Conservation (phyloP, 1,140 invertebrate genomes). For the Polypedilum vanderplanki region DNA sequence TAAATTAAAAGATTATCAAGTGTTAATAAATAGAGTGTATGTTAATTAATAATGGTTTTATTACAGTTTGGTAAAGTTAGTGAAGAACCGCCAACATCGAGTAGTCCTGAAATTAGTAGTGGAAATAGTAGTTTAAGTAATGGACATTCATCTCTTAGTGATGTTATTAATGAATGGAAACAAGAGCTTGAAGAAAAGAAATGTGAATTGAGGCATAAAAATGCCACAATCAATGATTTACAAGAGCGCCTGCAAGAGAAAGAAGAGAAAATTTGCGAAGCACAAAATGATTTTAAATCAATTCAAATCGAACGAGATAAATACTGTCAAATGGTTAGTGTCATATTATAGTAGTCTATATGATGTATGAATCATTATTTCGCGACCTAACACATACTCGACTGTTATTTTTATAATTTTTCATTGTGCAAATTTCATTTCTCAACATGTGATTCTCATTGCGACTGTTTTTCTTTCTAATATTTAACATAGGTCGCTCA, state of each 20-base stretch:
- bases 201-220: not conserved
- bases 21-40: too few species aligned
- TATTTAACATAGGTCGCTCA: not conserved
- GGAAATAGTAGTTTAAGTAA: not conserved
- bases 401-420: not conserved
- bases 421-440: not conserved
- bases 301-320: conserved; percentile 12
- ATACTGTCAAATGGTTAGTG: conserved; percentile 24
- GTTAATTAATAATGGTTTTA: not conserved
- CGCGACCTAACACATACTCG: not conserved
- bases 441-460: too few species aligned
- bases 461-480: not conserved
- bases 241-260: not conserved
- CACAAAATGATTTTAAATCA: not conserved
- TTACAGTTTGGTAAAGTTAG: conserved; percentile 4
- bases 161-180: conserved; percentile 24
- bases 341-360: too few species aligned
- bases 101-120: conserved; percentile 9
- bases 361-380: not conserved
- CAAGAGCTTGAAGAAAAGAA: not conserved
- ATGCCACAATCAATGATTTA: not conserved
- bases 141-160: conserved; percentile 17
- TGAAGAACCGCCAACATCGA: not conserved
- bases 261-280: not conserved
- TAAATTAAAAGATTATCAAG: too few species aligned